Percentiles rank a stretch among this genome's conserved stretches.
phyloP scores from a whole-genome alignment of 30 jellyfish, hydroid and myxozoan species.

The Morbakka virulenta region DNA sequence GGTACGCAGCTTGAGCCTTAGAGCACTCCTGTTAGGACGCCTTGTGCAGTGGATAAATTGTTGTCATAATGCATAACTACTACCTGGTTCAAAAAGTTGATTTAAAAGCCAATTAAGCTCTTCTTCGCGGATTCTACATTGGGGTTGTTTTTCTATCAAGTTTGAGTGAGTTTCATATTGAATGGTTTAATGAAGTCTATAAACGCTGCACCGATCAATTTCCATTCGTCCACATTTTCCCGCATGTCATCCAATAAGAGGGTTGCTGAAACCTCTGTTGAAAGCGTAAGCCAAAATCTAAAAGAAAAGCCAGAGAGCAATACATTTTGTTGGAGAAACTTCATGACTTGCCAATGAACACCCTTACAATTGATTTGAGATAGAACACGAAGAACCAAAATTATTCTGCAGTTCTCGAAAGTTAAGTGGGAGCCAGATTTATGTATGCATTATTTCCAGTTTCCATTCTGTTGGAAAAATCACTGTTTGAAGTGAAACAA shows the following conservation, averaged over 20 bases:
- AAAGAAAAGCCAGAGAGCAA: neutral
- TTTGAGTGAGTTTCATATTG: neutral
- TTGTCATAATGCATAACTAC: neutral
- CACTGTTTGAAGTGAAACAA: too few species aligned
- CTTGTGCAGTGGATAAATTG: slow-evolving; percentile 2
- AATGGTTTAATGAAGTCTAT: neutral
- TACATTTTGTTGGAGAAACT: neutral
- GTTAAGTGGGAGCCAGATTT: neutral
- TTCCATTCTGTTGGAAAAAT: too few species aligned
- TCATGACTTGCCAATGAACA: neutral
- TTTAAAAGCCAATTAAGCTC: neutral
- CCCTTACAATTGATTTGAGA: neutral
- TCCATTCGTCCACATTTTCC: neutral
- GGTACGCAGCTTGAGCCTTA: slow-evolving; percentile 13
- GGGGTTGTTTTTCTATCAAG: neutral
- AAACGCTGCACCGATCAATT: neutral
- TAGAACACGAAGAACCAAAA: neutral
- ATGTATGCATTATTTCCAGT: too few species aligned
- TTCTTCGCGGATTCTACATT: neutral
- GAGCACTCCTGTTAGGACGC: slow-evolving; percentile 16
- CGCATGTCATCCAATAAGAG: neutral
- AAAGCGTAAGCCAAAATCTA: neutral
- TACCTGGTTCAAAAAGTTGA: neutral
- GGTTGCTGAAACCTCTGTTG: neutral
- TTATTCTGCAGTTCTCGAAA: neutral